Percentiles rank a stretch among this genome's conserved stretches.
Evolutionary conservation across 1,140 invertebrate genomes (phyloP).

Genomic region (Ceratina australensis): DNA sequence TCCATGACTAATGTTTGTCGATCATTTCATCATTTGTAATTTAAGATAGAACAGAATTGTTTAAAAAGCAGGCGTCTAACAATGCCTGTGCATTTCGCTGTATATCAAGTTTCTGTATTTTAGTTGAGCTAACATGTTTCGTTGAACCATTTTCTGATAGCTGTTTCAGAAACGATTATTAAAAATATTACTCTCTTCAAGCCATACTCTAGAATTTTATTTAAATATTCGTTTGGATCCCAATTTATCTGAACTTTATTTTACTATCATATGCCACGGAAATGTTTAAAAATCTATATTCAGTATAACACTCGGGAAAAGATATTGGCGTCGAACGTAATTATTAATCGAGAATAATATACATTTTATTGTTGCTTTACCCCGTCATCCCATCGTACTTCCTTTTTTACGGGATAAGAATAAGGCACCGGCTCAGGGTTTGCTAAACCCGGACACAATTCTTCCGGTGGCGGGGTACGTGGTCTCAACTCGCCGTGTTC

Average conservation of each 20-base stretch:
- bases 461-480: constrained; percentile 21
- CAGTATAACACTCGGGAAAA: constrained; percentile 28
- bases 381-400: constrained; percentile 38
- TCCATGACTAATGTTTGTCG: constrained; percentile 21
- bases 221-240: constrained; percentile 28
- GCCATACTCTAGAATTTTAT: constrained; percentile 17
- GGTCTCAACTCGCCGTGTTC: constrained; percentile 19
- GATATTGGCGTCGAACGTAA: constrained; percentile 12
- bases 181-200: not conserved
- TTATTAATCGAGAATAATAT: constrained; percentile 15
- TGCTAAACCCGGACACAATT: constrained; percentile 29
- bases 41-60: constrained; percentile 15
- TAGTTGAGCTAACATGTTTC: not conserved
- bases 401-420: constrained; percentile 6
- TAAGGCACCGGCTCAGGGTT: not conserved
- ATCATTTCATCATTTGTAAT: constrained; percentile 26
- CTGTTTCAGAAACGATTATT: constrained; percentile 18
- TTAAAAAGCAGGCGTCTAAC: not conserved
- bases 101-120: constrained; percentile 37
- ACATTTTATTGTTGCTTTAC: constrained; percentile 5
- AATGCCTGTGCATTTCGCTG: not conserved
- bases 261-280: constrained; percentile 21
- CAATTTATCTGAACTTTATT: constrained; percentile 42
- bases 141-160: constrained; percentile 21
- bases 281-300: constrained; percentile 38